Conservation (phyloP, 2,888 invertebrate genomes). For the Laothoe populi region DNA sequence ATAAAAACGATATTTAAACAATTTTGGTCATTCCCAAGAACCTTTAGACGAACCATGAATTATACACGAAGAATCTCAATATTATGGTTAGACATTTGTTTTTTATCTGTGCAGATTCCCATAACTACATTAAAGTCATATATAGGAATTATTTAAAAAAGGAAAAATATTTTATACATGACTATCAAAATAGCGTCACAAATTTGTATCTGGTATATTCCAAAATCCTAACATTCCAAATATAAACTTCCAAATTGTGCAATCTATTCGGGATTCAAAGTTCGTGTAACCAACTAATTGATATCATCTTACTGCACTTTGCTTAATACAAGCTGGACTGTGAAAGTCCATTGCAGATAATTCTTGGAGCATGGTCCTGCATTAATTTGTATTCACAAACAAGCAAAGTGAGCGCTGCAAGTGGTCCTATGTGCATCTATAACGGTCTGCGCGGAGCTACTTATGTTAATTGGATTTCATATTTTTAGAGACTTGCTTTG, state of each 20-base stretch:
- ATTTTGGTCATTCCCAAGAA: too few relatives aligned
- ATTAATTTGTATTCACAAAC: constrained; percentile 14
- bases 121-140: too few relatives aligned
- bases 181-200: too few relatives aligned
- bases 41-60: neutral
- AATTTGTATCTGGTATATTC: neutral
- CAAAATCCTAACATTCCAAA: neutral
- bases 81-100: too few relatives aligned
- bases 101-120: too few relatives aligned
- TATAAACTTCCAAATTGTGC: neutral
- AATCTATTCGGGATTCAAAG: neutral
- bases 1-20: too few relatives aligned
- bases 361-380: constrained; percentile 7
- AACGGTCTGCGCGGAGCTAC: neutral
- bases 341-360: constrained; percentile 13
- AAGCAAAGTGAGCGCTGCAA: constrained; percentile 1
- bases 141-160: too few relatives aligned
- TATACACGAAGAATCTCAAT: neutral
- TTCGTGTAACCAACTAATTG: neutral
- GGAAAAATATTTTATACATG: too few relatives aligned
- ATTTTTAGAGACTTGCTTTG: too few relatives aligned
- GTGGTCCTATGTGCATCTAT: neutral
- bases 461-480: neutral
- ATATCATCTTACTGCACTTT: constrained; percentile 10
- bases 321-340: neutral